Evolutionary conservation across 2,113 vertebrate species (phyloP).

Genomic region (Platichthys stellatus): DNA sequence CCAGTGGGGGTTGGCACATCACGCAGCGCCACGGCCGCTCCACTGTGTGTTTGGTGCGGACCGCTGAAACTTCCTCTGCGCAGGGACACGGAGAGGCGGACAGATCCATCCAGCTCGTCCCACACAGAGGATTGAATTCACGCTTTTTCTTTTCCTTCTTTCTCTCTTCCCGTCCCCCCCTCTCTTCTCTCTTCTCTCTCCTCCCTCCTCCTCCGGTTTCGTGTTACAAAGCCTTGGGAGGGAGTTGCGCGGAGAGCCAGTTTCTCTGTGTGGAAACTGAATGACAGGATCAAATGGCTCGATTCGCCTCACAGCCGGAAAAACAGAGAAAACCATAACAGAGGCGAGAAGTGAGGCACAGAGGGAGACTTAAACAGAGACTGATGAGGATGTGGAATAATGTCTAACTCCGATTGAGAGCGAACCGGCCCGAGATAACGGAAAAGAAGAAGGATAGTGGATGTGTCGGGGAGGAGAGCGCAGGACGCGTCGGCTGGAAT

Average conservation of each 20-base stretch:
- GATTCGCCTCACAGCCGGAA: constrained; percentile 47
- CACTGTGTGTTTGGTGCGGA: constrained; percentile 15
- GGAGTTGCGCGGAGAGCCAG: constrained; percentile 77
- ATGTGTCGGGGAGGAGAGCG: constrained; percentile 53
- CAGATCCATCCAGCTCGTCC: constrained; percentile 42
- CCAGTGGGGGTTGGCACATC: constrained; percentile 57
- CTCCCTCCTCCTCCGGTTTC: constrained; percentile 69
- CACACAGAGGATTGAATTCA: constrained; percentile 69
- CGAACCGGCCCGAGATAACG: constrained; percentile 58
- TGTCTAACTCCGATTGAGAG: constrained; percentile 56
- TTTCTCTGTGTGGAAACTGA: constrained; percentile 76
- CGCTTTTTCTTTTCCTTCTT: constrained; percentile 51
- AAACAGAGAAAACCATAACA: constrained; percentile 32
- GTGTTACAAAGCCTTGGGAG: constrained; percentile 78
- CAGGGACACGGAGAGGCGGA: constrained; percentile 29
- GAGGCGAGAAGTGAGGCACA: constrained; percentile 23
- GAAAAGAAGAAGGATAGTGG: constrained; percentile 47
- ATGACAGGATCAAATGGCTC: constrained; percentile 80
- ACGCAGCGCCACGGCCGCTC: constrained; percentile 64
- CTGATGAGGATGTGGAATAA: constrained; percentile 73
- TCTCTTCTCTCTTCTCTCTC: no score
- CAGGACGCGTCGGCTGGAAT: constrained; percentile 51
- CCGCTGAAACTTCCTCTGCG: constrained; percentile 62
- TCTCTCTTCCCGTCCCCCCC: background rate
- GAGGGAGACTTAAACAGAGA: constrained; percentile 22